Base-by-base conservation (phyloP, 2,888 invertebrate species). In the Papilio protenor region DNA sequence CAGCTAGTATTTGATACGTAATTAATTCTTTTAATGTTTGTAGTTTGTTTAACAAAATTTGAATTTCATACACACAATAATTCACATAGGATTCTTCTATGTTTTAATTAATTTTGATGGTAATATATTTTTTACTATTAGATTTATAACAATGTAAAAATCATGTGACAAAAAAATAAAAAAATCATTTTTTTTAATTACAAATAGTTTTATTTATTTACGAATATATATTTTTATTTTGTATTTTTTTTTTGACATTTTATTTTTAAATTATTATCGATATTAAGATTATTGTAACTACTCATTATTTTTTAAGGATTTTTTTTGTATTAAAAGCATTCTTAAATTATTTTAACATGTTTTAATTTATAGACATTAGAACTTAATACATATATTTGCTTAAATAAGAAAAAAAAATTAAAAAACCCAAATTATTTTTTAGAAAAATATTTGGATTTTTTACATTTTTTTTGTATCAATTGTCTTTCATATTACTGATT, bases 321-420 rank as follows among this genome's bases (percentile, higher is more conserved):
- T 70, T 70, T 70, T 70, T 70, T 47, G 45, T 69, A 69, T 18
- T 47, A 70, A 69, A 70, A 47, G 5, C 14, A 70, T 5, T 47
- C 21, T 70, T 70, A 47, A 47, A 14, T 40, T 47, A 69, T 45
- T 70, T 70, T 18, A 40, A 40, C 12, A 21, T 33, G 12, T 27
- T 23, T 64, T 64, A 27, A 55, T 59, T 59, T 10, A 23, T 16
- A 23, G 21, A 27, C 27, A 27, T 27, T 23, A 21, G 21, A 21
- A n/a, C n/a, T n/a, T 18, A 52, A 16, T 52, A 1, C 52, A 6
- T 0, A n/a, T 18, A 18, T 18, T 6, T 52, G 40, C 8, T 40
- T 8, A 8, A 4, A 52, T 2, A 52, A 16, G 2, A 52, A 52
- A 52, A 52, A 18, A 52, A 52, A 14, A 1, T 33, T 33, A 33